phyloP scores from a whole-genome alignment of 92 coral and sea anemone species.

The Montipora capitata region DNA sequence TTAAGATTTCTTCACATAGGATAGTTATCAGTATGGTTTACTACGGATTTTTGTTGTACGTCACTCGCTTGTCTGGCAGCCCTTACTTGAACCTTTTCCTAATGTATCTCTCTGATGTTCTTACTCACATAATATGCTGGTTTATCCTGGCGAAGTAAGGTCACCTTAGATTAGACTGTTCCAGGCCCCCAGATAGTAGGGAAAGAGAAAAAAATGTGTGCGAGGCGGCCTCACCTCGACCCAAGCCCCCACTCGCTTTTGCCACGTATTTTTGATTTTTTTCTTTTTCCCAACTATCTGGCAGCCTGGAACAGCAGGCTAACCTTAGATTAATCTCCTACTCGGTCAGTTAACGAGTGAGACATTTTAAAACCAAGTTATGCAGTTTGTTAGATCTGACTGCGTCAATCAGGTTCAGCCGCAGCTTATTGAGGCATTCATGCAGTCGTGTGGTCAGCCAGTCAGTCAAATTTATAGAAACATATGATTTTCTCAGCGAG shows the following conservation, averaged over 20 bases:
- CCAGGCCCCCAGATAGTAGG: too few relatives aligned
- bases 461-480: neutral
- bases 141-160: constrained; percentile 59
- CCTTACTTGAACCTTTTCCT: constrained; percentile 74
- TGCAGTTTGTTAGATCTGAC: neutral
- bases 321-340: too few relatives aligned
- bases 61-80: constrained; percentile 66
- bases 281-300: too few relatives aligned
- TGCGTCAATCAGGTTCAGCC: neutral
- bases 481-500: too few relatives aligned
- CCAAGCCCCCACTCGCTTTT: too few relatives aligned
- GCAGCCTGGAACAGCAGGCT: too few relatives aligned
- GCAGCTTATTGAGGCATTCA: neutral
- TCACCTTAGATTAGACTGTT: too few relatives aligned
- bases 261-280: too few relatives aligned
- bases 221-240: too few relatives aligned
- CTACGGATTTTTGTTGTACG: constrained; percentile 69
- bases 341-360: too few relatives aligned
- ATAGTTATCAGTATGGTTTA: constrained; percentile 74
- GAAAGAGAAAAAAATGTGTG: too few relatives aligned
- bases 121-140: constrained; percentile 69
- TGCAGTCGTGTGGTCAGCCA: neutral
- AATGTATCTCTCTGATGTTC: constrained; percentile 68
- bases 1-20: constrained; percentile 58
- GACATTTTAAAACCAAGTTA: too few relatives aligned